Percentiles rank a stretch among this genome's conserved stretches.
Conservation (phyloP, 2,113 vertebrate species). For the Ceyx margarethae region DNA sequence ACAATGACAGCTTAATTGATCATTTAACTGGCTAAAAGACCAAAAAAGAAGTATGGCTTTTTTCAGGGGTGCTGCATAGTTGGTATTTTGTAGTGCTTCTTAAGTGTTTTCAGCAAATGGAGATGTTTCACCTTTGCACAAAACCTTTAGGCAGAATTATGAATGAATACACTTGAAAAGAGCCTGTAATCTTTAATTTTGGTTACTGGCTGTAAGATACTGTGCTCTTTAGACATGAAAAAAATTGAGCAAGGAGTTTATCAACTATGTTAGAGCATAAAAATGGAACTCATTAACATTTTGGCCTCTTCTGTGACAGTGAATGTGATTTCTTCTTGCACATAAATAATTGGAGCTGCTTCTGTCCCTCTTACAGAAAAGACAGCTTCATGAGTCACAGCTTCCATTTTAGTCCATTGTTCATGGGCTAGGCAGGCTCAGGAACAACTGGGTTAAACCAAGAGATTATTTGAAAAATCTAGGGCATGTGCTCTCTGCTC, state of each 20-base stretch:
- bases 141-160: neutral
- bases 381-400: neutral
- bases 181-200: neutral
- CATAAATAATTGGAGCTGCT: neutral
- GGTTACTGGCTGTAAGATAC: neutral
- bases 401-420: constrained; percentile 17
- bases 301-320: neutral
- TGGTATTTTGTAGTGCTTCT: neutral
- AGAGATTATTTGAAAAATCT: constrained; percentile 65
- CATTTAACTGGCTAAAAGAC: too few species aligned
- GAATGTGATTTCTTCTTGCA: neutral
- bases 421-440: constrained; percentile 18
- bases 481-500: constrained; percentile 38
- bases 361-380: neutral
- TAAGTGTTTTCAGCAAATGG: neutral
- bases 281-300: constrained; percentile 3
- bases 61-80: neutral
- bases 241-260: neutral
- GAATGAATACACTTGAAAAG: neutral
- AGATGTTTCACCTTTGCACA: neutral
- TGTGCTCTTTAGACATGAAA: neutral
- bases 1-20: too few species aligned
- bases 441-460: constrained; percentile 54
- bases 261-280: neutral
- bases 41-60: neutral